These are phyloP conservation scores for Tetramorium simillimum DNA, from an alignment of 1,140 invertebrate species.

Conservation along the genomic window DNA sequence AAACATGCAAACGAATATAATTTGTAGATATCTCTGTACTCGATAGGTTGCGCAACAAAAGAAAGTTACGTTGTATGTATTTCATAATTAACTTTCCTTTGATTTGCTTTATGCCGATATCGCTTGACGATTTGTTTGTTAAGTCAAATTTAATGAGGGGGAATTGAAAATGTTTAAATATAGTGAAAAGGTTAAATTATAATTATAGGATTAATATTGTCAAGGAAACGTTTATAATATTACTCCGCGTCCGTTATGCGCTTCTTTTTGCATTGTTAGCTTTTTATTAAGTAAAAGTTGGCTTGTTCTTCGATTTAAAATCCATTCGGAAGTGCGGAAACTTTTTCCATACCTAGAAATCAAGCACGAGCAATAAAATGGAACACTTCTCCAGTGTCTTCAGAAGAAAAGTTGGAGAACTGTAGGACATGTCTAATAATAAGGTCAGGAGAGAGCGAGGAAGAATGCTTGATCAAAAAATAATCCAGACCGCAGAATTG, in stretches of 20 bases:
- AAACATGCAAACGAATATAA: not conserved
- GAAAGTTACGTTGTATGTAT: not conserved
- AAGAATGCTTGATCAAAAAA: conserved; percentile 19
- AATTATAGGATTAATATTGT: not conserved
- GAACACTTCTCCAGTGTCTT: not conserved
- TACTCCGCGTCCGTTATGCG: not conserved
- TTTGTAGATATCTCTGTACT: not conserved
- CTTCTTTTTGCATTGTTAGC: not conserved
- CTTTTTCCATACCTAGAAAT: conserved; percentile 21
- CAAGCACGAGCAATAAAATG: not conserved
- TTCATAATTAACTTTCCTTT: conserved; percentile 7
- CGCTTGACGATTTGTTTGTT: not conserved
- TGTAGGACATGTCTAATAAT: not conserved
- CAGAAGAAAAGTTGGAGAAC: conserved; percentile 1
- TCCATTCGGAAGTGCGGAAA: not conserved
- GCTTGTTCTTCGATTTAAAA: not conserved
- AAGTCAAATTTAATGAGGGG: not conserved
- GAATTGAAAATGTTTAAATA: not conserved
- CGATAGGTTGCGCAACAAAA: not conserved
- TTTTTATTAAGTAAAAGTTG: not conserved
- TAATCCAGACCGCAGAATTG: not conserved
- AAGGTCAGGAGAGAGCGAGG: not conserved
- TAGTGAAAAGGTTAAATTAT: not conserved
- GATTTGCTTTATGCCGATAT: not conserved
- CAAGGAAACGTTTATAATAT: conserved; percentile 2